Evolutionary conservation across 64 coral and sea anemone species (phyloP), one percentile per base, ranked within the genome.

Genomic region (Actinia tenebrosa): DNA sequence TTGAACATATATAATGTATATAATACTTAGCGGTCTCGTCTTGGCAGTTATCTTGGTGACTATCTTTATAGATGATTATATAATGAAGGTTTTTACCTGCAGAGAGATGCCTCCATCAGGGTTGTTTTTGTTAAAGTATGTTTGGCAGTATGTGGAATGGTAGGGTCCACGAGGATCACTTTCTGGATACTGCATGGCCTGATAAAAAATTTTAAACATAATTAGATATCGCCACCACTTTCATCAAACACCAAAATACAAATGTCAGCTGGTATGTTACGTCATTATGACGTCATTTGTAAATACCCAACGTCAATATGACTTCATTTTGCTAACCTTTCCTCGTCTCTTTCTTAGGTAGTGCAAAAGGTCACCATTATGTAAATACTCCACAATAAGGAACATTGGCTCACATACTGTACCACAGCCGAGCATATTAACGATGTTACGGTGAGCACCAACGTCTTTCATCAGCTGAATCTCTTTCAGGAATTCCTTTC

Each of bases 401-500:
- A 96, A 96, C 88, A 96, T 96, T 11, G 91, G 94, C 16, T 96
- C 91, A 16, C 37, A 46, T 5, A 92, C 16, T 26, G 94, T 96
- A 79, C 94, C 92, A 69, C 94, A 96, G 1, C 94, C 94, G 62
- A 96, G 16, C 88, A 96, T 93, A 69, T 96, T 96, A 20, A 96
- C 94, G 68, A 96, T 96, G 81, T 96, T 96, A 23, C 85, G 91
- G 80, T 96, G 94, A 30, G 60, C 85, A 25, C 94, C 94, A 13
- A 96, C 88, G 13, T 85, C 94, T 90, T 96, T 96, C 94, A 96
- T 96, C 19, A 96, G 59, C 66, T 96, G 94, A 53, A 96, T 96
- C 68, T 96, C 94, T 53, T 93, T 87, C 26, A 92, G 80, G 87
- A 96, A 96, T 80, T 96, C 77, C 45, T 27, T 79, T 47, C 27